Evolutionary conservation across 2,797 vertebrate genomes (phyloP).

Genomic region (Pangasius larnaudii): DNA sequence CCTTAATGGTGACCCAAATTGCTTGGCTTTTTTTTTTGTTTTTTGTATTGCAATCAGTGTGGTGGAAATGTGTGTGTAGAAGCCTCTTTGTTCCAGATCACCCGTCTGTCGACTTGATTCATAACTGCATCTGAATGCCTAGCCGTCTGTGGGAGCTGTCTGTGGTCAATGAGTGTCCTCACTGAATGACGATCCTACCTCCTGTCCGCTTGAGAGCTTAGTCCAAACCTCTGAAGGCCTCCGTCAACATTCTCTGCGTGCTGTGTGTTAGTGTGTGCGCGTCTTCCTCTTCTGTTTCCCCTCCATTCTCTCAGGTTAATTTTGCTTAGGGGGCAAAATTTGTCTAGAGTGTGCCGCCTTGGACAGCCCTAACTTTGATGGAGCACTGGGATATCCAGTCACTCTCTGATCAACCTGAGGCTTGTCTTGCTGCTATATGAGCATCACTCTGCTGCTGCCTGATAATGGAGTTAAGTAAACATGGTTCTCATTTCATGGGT

Average conservation of each 20-base stretch:
- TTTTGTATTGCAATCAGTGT: slow-evolving; percentile 69
- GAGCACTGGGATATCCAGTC: slow-evolving; percentile 78
- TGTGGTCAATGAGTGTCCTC: slow-evolving; percentile 71
- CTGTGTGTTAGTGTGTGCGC: slow-evolving; percentile 65
- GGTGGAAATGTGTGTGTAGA: slow-evolving; percentile 76
- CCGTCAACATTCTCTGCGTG: slow-evolving; percentile 69
- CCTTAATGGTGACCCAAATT: slow-evolving; percentile 63
- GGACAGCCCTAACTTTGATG: slow-evolving; percentile 78
- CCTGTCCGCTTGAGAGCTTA: slow-evolving; percentile 79
- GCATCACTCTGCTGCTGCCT: slow-evolving; percentile 78
- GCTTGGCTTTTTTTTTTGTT: slow-evolving; percentile 72
- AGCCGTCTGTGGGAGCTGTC: slow-evolving; percentile 77
- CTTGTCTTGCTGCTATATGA: slow-evolving; percentile 78
- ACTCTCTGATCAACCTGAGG: slow-evolving; percentile 78
- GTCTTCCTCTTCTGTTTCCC: slow-evolving; percentile 57
- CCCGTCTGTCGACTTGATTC: slow-evolving; percentile 77
- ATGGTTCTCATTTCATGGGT: slow-evolving; percentile 72
- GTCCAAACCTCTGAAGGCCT: slow-evolving; percentile 69
- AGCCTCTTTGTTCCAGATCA: slow-evolving; percentile 85
- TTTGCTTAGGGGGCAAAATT: slow-evolving; percentile 60
- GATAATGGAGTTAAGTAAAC: slow-evolving; percentile 80
- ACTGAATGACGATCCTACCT: slow-evolving; percentile 77
- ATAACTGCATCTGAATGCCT: slow-evolving; percentile 83
- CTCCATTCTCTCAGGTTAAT: slow-evolving; percentile 78
- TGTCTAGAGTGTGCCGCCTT: slow-evolving; percentile 72